Base-by-base conservation (phyloP, 2,888 invertebrate genomes). In the Drosophila tripunctata region DNA sequence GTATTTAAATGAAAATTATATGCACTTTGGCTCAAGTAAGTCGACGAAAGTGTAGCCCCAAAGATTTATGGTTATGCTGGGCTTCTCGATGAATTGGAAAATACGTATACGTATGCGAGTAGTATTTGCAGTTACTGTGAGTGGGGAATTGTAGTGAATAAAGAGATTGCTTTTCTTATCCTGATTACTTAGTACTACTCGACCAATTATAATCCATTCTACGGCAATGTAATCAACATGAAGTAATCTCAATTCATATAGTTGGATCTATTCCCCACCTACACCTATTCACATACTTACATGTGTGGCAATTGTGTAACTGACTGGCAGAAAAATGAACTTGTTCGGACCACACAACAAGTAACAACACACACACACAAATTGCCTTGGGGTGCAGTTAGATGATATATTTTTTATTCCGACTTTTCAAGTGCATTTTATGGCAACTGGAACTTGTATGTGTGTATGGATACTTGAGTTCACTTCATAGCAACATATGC, bases 1-100 rank as follows among this genome's bases (percentile, higher is more conserved):
- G 71, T 83, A 85, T 86, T 88, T 83, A 75, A 79, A 85, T 83
- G 81, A 87, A 85, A 79, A 80, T 80, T 80, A 78, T 80, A 72
- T 78, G 75, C 81, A 81, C 72, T 75, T 66, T 54, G 68, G 68
- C 74, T 64, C 47, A 70, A 64, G 36, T 60, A 33, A 55, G 40
- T 47, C 31, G 17, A n/a, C 35, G 51, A 48, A 45, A 75, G 70
- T 67, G 72, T 72, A 76, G 65, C 57, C 19, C 43, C 21, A n/a
- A 33, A 71, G 78, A 85, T 81, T 81, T 79, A 79, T 69, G 71
- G 65, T 75, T 85, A 78, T 78, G 40, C 21, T 63, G 55, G 33
- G 67, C 44, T 47, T 12, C 64, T 71, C 72, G 64, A 82, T 78
- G 83, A 66, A 72, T 78, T 68, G 75, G 64, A 64, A 78, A 52